phyloP scores from a whole-genome alignment of 2,113 vertebrate species.

The Coreoperca whiteheadi region DNA sequence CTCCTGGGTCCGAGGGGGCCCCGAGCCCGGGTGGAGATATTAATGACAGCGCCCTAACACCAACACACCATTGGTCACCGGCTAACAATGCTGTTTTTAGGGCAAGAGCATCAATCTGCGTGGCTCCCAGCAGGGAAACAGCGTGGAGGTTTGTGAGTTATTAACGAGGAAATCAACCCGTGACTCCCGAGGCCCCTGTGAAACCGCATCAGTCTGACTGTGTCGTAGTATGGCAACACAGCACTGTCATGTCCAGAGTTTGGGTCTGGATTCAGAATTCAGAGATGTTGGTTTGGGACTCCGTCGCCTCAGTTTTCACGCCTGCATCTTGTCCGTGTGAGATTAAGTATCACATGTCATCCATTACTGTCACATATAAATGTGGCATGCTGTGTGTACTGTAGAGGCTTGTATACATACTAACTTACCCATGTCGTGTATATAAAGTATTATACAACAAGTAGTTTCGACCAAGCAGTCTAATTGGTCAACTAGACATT shows the following conservation, averaged over 20 bases:
- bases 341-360: too few species aligned
- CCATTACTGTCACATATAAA: too few species aligned
- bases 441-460: too few species aligned
- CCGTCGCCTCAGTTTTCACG: too few species aligned
- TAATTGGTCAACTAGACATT: too few species aligned
- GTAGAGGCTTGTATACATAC: too few species aligned
- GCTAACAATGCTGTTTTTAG: constrained; percentile 39
- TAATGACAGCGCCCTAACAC: constrained; percentile 41
- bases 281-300: too few species aligned
- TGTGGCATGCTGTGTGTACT: too few species aligned
- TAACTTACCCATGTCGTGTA: too few species aligned
- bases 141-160: not conserved
- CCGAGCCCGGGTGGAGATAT: constrained; percentile 32
- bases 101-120: constrained; percentile 36
- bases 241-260: not conserved
- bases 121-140: not conserved
- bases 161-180: constrained; percentile 1
- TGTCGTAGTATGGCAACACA: not conserved
- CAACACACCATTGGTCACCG: constrained; percentile 27
- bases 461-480: too few species aligned
- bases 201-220: not conserved
- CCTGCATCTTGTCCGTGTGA: too few species aligned
- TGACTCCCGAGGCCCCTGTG: not conserved
- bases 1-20: not conserved
- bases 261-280: too few species aligned